Evolutionary conservation across 2,113 vertebrate genomes (phyloP).

Genomic region (Xerus inauris): DNA sequence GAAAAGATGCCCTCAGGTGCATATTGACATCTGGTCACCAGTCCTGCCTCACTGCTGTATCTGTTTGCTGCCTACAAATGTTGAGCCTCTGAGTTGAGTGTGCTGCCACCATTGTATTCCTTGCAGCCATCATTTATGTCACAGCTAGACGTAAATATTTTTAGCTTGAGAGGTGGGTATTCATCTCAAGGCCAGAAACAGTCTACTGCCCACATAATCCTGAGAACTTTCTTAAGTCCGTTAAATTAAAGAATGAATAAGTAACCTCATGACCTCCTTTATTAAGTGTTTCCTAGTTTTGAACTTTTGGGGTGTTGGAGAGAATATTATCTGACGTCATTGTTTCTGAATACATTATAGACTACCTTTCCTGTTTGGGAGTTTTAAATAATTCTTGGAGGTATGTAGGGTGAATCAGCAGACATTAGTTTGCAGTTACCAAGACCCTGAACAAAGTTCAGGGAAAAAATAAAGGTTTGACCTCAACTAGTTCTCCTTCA

Average conservation of each 20-base stretch:
- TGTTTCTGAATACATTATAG: slow-evolving; percentile 33
- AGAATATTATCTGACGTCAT: slow-evolving; percentile 20
- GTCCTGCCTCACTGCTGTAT: background rate
- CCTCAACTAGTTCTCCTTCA: background rate
- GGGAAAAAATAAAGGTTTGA: background rate
- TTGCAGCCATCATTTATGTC: slow-evolving; percentile 18
- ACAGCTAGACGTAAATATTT: slow-evolving; percentile 8
- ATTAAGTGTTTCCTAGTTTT: slow-evolving; percentile 44
- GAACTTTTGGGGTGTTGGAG: background rate
- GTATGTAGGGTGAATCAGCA: background rate
- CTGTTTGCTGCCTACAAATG: background rate
- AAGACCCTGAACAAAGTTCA: background rate
- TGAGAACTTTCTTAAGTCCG: slow-evolving; percentile 20
- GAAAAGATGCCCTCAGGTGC: background rate
- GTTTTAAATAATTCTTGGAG: background rate
- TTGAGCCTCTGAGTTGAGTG: background rate
- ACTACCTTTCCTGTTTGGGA: slow-evolving; percentile 31
- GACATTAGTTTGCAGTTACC: slow-evolving; percentile 13
- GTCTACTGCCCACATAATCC: background rate
- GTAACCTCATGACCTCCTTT: background rate
- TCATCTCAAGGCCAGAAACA: slow-evolving; percentile 18
- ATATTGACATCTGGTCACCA: slow-evolving; percentile 36
- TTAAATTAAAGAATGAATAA: slow-evolving; percentile 4
- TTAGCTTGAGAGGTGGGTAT: background rate
- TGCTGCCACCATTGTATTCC: slow-evolving; percentile 7